These are phyloP conservation scores for Parazoanthus darwini DNA, from an alignment of 92 coral and sea anemone genomes.

Conservation along the genomic window DNA sequence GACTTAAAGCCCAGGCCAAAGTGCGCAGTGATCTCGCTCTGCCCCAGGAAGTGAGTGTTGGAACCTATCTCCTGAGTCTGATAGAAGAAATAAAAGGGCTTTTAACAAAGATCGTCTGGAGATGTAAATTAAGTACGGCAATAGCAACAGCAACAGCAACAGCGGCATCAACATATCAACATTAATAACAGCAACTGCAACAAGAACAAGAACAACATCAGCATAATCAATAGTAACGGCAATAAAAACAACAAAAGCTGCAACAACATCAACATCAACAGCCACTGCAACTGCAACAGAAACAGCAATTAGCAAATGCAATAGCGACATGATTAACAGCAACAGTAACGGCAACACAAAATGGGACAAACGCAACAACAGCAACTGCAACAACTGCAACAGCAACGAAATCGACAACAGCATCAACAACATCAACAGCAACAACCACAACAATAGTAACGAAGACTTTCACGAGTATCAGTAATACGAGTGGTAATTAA, in stretches of 20 bases:
- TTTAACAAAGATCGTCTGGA: neutral
- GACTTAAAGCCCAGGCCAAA: slow-evolving; percentile 86
- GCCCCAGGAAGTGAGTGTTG: slow-evolving; percentile 89
- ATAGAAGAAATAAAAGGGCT: neutral
- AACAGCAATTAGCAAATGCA: neutral
- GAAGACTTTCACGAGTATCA: neutral
- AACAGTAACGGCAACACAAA: neutral
- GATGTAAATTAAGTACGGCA: too few relatives aligned
- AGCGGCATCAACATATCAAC: too few relatives aligned
- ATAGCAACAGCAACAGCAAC: too few relatives aligned
- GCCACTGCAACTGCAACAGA: neutral
- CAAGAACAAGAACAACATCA: too few relatives aligned
- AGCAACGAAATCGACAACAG: neutral
- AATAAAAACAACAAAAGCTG: too few relatives aligned
- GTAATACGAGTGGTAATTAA: neutral
- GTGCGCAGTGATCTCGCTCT: slow-evolving; percentile 83
- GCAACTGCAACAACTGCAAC: neutral
- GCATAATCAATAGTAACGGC: too few relatives aligned
- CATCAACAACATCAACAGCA: neutral
- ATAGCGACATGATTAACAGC: neutral
- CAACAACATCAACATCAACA: too few relatives aligned
- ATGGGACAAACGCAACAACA: too few relatives aligned
- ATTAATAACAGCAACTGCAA: too few relatives aligned
- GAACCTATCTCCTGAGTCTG: slow-evolving; percentile 96
- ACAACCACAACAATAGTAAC: neutral